Evolutionary conservation across 2,113 vertebrate species (phyloP).

Genomic region (Australoheros scitulus): DNA sequence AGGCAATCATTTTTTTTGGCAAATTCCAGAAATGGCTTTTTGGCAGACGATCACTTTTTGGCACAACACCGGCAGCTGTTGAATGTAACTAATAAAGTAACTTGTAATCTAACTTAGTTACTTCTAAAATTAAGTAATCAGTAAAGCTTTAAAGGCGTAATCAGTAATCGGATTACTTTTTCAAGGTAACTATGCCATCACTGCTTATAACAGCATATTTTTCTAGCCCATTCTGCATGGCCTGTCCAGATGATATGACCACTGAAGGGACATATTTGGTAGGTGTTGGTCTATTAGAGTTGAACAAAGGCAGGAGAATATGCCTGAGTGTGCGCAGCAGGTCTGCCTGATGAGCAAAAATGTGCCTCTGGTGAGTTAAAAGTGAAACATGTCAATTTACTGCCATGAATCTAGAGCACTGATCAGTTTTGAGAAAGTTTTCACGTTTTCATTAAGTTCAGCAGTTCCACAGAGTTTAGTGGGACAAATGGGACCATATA

Average conservation of each 20-base stretch:
- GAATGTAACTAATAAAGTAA: too few species aligned
- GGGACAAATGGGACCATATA: conserved; percentile 10
- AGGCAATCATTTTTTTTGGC: too few species aligned
- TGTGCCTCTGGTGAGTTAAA: neutral
- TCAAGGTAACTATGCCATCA: too few species aligned
- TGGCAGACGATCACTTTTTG: too few species aligned
- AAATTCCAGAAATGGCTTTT: too few species aligned
- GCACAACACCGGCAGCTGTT: too few species aligned
- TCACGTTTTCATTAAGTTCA: neutral
- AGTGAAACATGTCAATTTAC: conserved; percentile 5
- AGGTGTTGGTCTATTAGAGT: neutral
- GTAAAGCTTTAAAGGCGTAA: too few species aligned
- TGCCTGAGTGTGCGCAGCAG: neutral
- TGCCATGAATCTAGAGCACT: neutral
- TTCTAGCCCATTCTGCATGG: neutral
- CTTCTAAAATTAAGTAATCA: too few species aligned
- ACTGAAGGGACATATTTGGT: neutral
- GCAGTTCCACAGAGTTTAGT: neutral
- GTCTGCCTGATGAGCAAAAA: neutral
- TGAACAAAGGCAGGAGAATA: neutral
- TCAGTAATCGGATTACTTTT: too few species aligned
- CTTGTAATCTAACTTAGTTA: too few species aligned
- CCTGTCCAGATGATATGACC: neutral
- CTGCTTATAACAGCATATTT: neutral
- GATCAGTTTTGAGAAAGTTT: neutral